Evolutionary conservation across 2,113 vertebrate genomes (phyloP).

Genomic region (Solea senegalensis): DNA sequence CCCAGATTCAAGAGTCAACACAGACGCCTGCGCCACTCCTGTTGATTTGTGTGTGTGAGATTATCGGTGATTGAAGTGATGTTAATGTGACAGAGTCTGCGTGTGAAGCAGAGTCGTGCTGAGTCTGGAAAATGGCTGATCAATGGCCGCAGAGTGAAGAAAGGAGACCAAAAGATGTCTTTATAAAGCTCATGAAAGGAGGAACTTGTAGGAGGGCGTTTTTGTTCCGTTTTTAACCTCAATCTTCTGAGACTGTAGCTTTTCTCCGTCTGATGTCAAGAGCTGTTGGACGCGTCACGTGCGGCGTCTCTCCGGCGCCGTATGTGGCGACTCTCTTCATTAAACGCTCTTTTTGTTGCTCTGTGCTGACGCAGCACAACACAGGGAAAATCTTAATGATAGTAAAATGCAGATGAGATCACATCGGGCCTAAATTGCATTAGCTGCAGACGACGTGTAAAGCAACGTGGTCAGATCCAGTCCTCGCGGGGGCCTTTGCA

Average conservation of each 20-base stretch:
- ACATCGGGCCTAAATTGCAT: conserved; percentile 46
- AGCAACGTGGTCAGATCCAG: conserved; percentile 46
- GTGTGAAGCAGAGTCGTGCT: conserved; percentile 58
- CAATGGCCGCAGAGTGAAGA: conserved; percentile 64
- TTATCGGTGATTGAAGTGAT: conserved; percentile 38
- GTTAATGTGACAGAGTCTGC: conserved; percentile 61
- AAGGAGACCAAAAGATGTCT: conserved; percentile 73
- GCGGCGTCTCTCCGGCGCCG: conserved; percentile 1
- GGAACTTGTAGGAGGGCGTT: conserved; percentile 57
- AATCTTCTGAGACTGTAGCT: conserved; percentile 56
- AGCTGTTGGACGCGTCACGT: not conserved
- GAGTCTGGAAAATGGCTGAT: conserved; percentile 69
- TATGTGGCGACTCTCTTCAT: not conserved
- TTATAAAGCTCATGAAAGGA: conserved; percentile 69
- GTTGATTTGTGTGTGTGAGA: conserved; percentile 11
- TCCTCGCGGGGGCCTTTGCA: conserved; percentile 36
- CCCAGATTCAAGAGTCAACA: not conserved
- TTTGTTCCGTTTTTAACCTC: conserved; percentile 69
- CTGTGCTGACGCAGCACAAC: conserved; percentile 15
- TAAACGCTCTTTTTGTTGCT: not conserved
- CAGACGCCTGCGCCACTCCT: too few species aligned
- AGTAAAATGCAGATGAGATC: conserved; percentile 35
- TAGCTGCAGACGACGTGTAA: conserved; percentile 24
- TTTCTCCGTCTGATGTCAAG: conserved; percentile 44
- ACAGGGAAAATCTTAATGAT: not conserved